Evolutionary conservation across 2,888 invertebrate species (phyloP), one percentile per base, ranked within the genome.

Genomic region (Apamea anceps): DNA sequence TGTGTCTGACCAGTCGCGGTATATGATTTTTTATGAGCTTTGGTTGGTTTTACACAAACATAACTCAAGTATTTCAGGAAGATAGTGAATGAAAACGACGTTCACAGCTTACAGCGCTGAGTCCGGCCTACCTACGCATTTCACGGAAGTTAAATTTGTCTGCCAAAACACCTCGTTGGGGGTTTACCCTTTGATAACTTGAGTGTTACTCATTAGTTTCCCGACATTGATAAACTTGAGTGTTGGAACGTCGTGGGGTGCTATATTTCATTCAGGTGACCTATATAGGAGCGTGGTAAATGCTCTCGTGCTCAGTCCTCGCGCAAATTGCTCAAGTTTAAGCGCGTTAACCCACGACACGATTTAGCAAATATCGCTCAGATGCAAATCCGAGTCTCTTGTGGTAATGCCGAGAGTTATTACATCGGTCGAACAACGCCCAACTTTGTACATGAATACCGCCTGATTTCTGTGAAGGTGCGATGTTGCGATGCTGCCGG

Each of bases 301-400:
- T 86, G 85, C 72, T 87, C 81, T 74, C 76, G 77, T 77, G 82
- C 83, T 82, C 86, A 80, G 80, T 86, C 87, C 84, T 86, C 65
- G 88, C 73, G 90, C 89, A 91, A 92, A 93, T 92, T 91, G 90
- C 90, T 91, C 85, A 92, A 93, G 92, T 93, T 93, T 88, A 87
- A 87, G 86, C 90, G 85, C 88, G 89, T 88, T 90, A 90, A 89
- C 88, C 90, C 87, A 85, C 87, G 89, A 89, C 88, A 85, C 91
- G 89, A 91, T 92, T 92, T 90, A 91, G 88, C 88, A 91, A 92
- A 93, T 92, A 91, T 89, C 88, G 86, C 85, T 85, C 85, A 84
- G 90, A 93, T 92, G 92, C 91, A 93, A 93, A 93, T 93, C 87
- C 87, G 72, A 89, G 83, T 87, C 89, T 91, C 90, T 86, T 81